phyloP scores from a whole-genome alignment of 1,140 invertebrate species.

The Euura saliciscinereae region DNA sequence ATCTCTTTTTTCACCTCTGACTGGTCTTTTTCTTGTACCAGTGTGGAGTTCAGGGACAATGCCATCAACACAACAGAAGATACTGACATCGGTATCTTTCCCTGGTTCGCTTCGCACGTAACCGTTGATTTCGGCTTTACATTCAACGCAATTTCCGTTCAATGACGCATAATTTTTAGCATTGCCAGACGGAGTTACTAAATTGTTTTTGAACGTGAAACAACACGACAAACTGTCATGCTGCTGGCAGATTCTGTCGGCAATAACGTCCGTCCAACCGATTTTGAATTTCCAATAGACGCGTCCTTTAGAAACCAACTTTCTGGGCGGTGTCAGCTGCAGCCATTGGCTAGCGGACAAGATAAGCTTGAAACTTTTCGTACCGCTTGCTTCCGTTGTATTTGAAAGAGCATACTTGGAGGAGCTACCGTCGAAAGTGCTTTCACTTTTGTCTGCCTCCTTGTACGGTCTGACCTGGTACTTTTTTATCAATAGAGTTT shows the following conservation, averaged over 20 bases:
- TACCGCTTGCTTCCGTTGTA: conserved; percentile 9
- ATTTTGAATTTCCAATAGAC: neutral
- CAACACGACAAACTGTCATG: neutral
- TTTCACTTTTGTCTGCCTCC: neutral
- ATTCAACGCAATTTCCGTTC: no score
- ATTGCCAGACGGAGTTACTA: no score
- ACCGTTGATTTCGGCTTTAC: conserved; percentile 11
- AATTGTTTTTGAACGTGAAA: conserved; percentile 17
- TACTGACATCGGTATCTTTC: conserved; percentile 17
- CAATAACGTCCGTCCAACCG: conserved; percentile 17
- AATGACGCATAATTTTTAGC: no score
- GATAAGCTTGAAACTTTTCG: conserved; percentile 12
- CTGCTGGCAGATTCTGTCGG: conserved; percentile 16
- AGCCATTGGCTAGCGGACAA: conserved; percentile 17
- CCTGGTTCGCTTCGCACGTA: conserved; percentile 12
- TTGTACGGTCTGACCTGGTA: no score
- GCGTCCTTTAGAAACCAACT: neutral
- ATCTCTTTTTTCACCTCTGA: conserved; percentile 15
- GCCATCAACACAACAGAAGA: neutral
- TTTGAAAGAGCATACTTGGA: no score
- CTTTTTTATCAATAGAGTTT: no score
- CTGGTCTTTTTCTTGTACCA: conserved; percentile 12
- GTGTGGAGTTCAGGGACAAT: conserved; percentile 11
- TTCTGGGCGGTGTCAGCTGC: neutral
- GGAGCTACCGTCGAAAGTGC: no score